Conservation (phyloP, 2,797 vertebrate genomes). For the Fundulus diaphanus region DNA sequence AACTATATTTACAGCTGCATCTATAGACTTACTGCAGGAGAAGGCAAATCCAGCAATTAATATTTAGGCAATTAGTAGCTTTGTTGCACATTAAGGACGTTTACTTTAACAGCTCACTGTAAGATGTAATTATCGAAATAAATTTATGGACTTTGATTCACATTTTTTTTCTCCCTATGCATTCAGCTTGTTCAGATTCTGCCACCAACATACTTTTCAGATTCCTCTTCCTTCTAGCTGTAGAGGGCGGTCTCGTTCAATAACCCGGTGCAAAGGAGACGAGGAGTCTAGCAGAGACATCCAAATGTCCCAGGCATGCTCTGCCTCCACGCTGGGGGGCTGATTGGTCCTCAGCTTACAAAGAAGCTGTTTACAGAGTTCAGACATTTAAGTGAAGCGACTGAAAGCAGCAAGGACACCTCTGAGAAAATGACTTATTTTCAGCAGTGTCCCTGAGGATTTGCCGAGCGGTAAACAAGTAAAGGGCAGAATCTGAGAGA, state of each 20-base stretch:
- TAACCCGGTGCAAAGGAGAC: not conserved
- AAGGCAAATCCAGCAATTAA: too few relatives aligned
- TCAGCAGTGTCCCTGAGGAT: slow-evolving; percentile 34
- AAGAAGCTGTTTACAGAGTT: slow-evolving; percentile 58
- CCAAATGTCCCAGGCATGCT: slow-evolving; percentile 11
- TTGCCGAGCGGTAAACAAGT: slow-evolving; percentile 41
- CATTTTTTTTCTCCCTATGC: too few relatives aligned
- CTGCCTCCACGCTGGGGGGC: slow-evolving; percentile 14
- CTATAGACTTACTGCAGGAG: not conserved
- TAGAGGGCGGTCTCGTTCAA: slow-evolving; percentile 65
- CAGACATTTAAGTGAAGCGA: slow-evolving; percentile 27
- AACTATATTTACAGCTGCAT: not conserved
- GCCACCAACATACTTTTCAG: not conserved
- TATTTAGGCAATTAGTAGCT: too few relatives aligned
- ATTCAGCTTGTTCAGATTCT: too few relatives aligned
- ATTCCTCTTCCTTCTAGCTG: slow-evolving; percentile 24
- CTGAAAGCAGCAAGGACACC: slow-evolving; percentile 11
- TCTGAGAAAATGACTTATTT: slow-evolving; percentile 47
- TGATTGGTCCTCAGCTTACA: slow-evolving; percentile 28
- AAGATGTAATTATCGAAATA: too few relatives aligned
- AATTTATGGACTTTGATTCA: too few relatives aligned
- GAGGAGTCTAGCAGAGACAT: slow-evolving; percentile 1
- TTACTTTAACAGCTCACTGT: too few relatives aligned
- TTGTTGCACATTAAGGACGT: too few relatives aligned
- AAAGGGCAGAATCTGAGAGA: slow-evolving; percentile 28